Percentiles rank a stretch among this genome's conserved stretches.
Conservation (phyloP, 2,113 vertebrate species). For the Nymphicus hollandicus region DNA sequence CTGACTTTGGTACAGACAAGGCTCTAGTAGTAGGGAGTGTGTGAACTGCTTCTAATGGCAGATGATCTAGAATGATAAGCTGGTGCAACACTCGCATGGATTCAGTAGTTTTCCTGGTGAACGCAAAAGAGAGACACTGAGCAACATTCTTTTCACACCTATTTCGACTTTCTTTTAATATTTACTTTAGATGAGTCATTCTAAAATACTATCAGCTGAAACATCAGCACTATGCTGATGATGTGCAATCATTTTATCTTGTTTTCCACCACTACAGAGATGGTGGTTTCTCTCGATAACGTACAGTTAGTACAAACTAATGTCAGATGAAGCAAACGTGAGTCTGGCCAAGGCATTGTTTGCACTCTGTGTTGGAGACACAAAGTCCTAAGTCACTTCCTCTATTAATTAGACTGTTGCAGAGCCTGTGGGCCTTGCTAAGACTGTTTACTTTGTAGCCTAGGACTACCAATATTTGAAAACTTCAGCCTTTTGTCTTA, state of each 20-base stretch:
- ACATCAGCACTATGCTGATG: background rate
- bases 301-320: background rate
- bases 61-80: background rate
- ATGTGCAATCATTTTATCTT: background rate
- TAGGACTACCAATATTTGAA: background rate
- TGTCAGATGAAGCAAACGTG: background rate
- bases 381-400: slow-evolving; percentile 20
- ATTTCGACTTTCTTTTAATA: background rate
- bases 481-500: background rate
- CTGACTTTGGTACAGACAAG: background rate
- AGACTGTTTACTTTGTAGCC: background rate
- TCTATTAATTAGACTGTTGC: background rate
- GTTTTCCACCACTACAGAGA: background rate
- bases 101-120: background rate
- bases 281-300: background rate
- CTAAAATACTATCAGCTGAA: background rate
- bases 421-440: background rate
- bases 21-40: background rate
- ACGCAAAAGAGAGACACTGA: background rate
- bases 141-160: background rate
- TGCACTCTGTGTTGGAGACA: background rate
- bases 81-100: background rate
- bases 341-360: slow-evolving; percentile 34
- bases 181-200: background rate
- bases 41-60: background rate